Percentiles rank a stretch among this genome's conserved stretches.
These are phyloP conservation scores for Catocala nupta DNA, from an alignment of 2,888 invertebrate species.

Conservation along the genomic window DNA sequence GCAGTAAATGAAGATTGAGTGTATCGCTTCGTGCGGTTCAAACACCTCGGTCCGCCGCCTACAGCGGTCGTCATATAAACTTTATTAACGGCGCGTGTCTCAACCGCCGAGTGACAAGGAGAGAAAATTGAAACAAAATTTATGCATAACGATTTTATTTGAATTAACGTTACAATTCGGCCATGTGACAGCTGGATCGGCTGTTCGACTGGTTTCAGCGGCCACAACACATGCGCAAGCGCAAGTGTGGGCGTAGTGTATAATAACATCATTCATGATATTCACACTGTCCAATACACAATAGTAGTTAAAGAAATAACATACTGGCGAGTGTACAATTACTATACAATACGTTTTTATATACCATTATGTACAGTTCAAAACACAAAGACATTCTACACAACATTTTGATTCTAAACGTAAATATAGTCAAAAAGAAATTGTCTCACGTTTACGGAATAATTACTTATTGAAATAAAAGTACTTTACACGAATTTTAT, in stretches of 20 bases:
- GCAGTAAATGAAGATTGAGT: constrained; percentile 4
- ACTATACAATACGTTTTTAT: neutral
- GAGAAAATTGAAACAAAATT: constrained; percentile 10
- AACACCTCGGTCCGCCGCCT: constrained; percentile 12
- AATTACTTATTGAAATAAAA: too few relatives aligned
- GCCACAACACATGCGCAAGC: neutral
- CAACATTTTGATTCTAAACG: too few relatives aligned
- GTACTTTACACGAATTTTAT: too few relatives aligned
- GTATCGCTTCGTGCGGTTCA: constrained; percentile 17
- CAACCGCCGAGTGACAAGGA: neutral
- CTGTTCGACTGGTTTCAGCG: neutral
- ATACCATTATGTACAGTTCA: neutral
- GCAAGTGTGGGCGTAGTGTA: neutral
- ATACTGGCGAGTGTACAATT: neutral
- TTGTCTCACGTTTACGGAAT: too few relatives aligned
- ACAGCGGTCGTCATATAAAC: constrained; percentile 7
- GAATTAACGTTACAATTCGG: constrained; percentile 4
- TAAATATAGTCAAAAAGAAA: too few relatives aligned
- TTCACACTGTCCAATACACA: constrained; percentile 4
- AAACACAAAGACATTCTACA: too few relatives aligned
- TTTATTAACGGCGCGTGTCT: constrained; percentile 10
- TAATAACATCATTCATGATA: neutral
- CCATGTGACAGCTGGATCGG: neutral
- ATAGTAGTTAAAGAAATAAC: neutral
- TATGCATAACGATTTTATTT: constrained; percentile 12